Conservation (phyloP, 2,797 vertebrate genomes). For the Propithecus perrieri region DNA sequence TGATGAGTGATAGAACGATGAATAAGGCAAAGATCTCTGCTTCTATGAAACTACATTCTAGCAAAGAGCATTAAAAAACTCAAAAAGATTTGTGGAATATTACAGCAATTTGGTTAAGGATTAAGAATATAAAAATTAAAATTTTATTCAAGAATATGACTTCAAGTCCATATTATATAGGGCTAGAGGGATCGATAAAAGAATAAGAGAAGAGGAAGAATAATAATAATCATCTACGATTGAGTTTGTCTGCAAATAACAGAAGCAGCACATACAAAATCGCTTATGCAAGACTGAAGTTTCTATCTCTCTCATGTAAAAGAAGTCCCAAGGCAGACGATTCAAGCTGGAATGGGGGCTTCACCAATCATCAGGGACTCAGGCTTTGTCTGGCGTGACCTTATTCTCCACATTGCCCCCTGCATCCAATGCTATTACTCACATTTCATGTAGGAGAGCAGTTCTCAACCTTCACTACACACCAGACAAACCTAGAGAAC, state of each 20-base stretch:
- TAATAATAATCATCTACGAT: not conserved
- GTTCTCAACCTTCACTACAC: not conserved
- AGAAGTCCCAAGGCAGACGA: not conserved
- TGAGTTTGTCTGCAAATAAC: not conserved
- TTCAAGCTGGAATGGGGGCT: not conserved
- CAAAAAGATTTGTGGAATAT: not conserved
- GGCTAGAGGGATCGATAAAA: not conserved
- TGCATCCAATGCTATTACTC: not conserved
- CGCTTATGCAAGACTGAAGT: not conserved
- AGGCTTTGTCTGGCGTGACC: not conserved
- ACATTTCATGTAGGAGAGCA: not conserved
- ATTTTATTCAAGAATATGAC: not conserved
- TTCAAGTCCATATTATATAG: not conserved
- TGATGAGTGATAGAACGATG: not conserved
- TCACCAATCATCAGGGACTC: not conserved
- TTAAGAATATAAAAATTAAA: not conserved
- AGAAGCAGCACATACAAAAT: not conserved
- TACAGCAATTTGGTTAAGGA: not conserved
- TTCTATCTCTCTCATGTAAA: not conserved
- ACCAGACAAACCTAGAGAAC: not conserved
- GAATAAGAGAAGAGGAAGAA: not conserved
- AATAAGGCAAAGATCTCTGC: not conserved
- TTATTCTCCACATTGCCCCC: fast-evolving
- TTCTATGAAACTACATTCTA: not conserved
- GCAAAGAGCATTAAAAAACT: not conserved